These are phyloP conservation scores for Lithobates pipiens DNA, from an alignment of 2,797 vertebrate species.

Conservation along the genomic window DNA sequence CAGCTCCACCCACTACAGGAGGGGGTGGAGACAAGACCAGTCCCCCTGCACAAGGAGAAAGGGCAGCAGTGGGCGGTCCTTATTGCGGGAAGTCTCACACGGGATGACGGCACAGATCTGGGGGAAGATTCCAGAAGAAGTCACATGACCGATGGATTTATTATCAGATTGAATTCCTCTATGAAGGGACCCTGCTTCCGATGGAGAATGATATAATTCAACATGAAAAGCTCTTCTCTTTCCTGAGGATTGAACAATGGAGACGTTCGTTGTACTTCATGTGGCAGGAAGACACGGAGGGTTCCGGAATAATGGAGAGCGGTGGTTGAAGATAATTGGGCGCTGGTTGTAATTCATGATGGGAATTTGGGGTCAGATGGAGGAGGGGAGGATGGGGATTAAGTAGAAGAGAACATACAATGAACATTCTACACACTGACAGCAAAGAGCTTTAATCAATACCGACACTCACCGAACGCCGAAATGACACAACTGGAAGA, in stretches of 20 bases:
- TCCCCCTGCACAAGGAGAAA: no score
- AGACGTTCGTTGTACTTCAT: not conserved
- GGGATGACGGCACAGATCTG: no score
- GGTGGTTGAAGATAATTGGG: not conserved
- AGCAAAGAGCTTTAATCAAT: not conserved
- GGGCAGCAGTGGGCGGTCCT: no score
- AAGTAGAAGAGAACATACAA: not conserved
- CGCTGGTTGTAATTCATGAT: constrained; percentile 8
- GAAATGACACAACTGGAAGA: no score
- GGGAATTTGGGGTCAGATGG: not conserved
- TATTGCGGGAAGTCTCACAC: no score
- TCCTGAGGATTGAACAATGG: not conserved
- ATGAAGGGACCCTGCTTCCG: no score
- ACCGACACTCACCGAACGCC: no score
- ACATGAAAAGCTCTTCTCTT: not conserved
- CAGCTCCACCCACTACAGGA: no score
- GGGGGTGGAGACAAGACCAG: no score
- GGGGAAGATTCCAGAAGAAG: no score
- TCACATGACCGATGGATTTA: no score
- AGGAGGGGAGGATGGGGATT: not conserved
- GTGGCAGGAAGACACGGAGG: not conserved
- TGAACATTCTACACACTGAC: not conserved
- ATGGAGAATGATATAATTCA: not conserved
- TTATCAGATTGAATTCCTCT: no score
- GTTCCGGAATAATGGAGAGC: not conserved